A percentile compares a stretch with the other conserved stretches of the same genome.
phyloP scores from a whole-genome alignment of 2,888 invertebrate genomes.

The Bembecia ichneumoniformis region DNA sequence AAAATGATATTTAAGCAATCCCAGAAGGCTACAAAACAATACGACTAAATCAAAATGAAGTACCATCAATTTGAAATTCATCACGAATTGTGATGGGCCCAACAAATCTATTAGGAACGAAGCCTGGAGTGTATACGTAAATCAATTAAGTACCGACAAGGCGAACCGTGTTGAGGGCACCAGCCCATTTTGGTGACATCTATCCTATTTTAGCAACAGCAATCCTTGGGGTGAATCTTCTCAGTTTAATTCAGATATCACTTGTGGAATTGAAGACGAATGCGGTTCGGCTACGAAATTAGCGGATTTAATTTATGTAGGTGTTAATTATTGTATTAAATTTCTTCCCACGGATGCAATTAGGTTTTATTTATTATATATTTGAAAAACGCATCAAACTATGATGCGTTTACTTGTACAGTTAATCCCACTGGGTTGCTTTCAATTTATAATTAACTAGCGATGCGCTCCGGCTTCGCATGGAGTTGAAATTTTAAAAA shows the following conservation, averaged over 20 bases:
- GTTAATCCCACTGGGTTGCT: too few relatives aligned
- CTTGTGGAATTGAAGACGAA: slow-evolving; percentile 53
- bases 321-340: too few relatives aligned
- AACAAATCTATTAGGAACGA: slow-evolving; percentile 57
- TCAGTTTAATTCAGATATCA: slow-evolving; percentile 65
- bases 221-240: slow-evolving; percentile 42
- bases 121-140: slow-evolving; percentile 42
- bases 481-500: too few relatives aligned
- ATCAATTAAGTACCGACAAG: slow-evolving; percentile 62
- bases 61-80: slow-evolving; percentile 28
- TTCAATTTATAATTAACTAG: too few relatives aligned
- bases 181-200: slow-evolving; percentile 48
- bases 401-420: too few relatives aligned
- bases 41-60: background rate
- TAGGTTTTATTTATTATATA: too few relatives aligned
- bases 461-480: too few relatives aligned
- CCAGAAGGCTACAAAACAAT: slow-evolving; percentile 20
- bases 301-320: background rate
- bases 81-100: slow-evolving; percentile 53
- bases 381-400: too few relatives aligned
- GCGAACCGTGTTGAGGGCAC: slow-evolving; percentile 49
- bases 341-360: too few relatives aligned
- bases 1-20: background rate
- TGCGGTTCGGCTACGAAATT: slow-evolving; percentile 27
- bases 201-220: slow-evolving; percentile 50